These are phyloP conservation scores for Eustalomyia histrio DNA, from an alignment of 2,888 invertebrate genomes.

Conservation along the genomic window DNA sequence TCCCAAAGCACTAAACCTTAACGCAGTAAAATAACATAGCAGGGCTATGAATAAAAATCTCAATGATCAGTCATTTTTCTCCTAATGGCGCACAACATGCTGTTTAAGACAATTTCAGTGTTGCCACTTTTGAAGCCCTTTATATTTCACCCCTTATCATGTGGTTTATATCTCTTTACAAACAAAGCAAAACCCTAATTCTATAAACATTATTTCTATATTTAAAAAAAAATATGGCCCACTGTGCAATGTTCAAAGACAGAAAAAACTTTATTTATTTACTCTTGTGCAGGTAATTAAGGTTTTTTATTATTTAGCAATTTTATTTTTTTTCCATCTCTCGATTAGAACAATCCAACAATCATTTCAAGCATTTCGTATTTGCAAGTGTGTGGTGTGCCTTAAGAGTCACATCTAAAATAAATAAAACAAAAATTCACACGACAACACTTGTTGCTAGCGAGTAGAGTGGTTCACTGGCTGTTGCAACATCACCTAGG, in stretches of 20 bases:
- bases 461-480: constrained; percentile 19
- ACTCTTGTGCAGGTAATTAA: constrained; percentile 51
- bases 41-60: too few species aligned
- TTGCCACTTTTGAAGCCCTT: too few species aligned
- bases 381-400: constrained; percentile 16
- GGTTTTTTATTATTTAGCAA: constrained; percentile 35
- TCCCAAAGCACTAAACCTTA: too few species aligned
- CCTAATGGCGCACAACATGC: too few species aligned
- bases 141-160: too few species aligned
- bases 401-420: background rate
- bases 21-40: too few species aligned
- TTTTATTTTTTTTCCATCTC: background rate
- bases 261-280: background rate
- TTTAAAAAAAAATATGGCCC: too few species aligned
- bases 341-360: constrained; percentile 53
- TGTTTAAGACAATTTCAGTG: too few species aligned
- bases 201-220: too few species aligned
- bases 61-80: too few species aligned
- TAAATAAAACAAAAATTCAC: constrained; percentile 45
- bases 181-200: too few species aligned
- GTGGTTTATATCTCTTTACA: too few species aligned
- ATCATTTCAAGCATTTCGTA: constrained; percentile 57
- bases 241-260: background rate
- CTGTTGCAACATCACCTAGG: constrained; percentile 56
- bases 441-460: constrained; percentile 63